Base-by-base conservation (phyloP, 2,113 vertebrate species). In the Amazona guildingii region DNA sequence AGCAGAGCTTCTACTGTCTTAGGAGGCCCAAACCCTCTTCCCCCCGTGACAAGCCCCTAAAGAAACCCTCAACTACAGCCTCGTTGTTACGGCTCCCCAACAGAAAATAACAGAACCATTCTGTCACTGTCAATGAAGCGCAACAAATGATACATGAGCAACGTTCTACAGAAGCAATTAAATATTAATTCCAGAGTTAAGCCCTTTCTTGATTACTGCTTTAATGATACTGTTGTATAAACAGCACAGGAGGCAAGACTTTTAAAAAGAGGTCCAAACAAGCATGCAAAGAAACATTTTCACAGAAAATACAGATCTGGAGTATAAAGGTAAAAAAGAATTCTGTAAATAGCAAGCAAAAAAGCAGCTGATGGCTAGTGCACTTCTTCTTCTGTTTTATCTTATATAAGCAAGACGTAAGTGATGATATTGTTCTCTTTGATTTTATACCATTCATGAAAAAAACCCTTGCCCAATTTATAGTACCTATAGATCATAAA, bases 191-290 rank as follows among this genome's bases (percentile, higher is more conserved):
- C 48, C 37, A 73, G 80, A 92, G 69, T 91, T 95, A 85, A 96
- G 83, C 83, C 74, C 51, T 88, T 92, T 93, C 96, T 97, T 96
- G 94, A 95, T 97, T 90, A 95, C 73, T 90, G 88, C 73, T 94
- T 96, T 91, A 97, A 86, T 94, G 90, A 92, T 17, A 82, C 46
- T 43, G 19, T 57, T 88, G 72, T 39, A 93, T 92, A 82, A 94
- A 85, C 66, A 87, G 57, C 68, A 78, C 46, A 67, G 57, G 10
- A 93, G 41, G 57, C 10, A 88, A 66, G 52, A 29, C 55, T 90
- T 82, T 66, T 19, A 31, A 81, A 88, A 64, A 17, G 62, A 80
- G 12, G 43, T 88, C 54, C 51, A 77, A 94, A 37, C 17, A 76
- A 72, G 20, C n/a, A 67, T 4, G 15, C 28, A 79, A 78, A 76